Evolutionary conservation across 2,113 vertebrate genomes (phyloP), one percentile per base, ranked within the genome.

Genomic region (Poicephalus gulielmi): DNA sequence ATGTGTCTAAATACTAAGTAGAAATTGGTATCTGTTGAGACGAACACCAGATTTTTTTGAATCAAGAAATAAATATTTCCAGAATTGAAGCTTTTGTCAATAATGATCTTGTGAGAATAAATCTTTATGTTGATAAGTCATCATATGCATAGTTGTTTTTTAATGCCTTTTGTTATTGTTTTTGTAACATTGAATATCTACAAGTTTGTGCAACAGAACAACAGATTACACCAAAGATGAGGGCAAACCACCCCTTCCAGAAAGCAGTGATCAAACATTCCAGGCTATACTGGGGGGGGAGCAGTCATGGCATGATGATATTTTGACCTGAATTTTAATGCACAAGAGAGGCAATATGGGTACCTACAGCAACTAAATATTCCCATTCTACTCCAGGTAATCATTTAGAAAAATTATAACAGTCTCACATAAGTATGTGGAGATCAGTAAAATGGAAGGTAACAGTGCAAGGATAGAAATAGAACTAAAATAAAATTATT

Each of bases 361-460:
- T 50, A 86, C 71, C 13, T 88, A 33, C 4, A 75, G 50, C 64
- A 90, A 64, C 8, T 64, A 84, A 60, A 39, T 71, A 92, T 35
- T 81, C 57, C 43, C 27, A 41, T 93, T 88, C 55, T 79, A 43
- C 52, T 75, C 14, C 66, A 90, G 73, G 69, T 82, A 88, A 67
- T 77, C 2, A 66, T 70, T 86, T 84, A 47, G 57, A 93, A 94
- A 95, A 86, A 90, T 81, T 92, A 93, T 90, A 90, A 71, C 35
- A 8, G 0, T 52, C 39, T 75, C 41, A 31, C 18, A 18, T 68
- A 94, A 91, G 57, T 77, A 70, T 30, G n/a, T 30, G 75, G 67
- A 79, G 67, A 90, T 94, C 88, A 88, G 25, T 77, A 50, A 95
- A 95, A 94, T 1, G 49, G 82, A 62, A 95, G 63, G 75, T 25